phyloP scores from a whole-genome alignment of 2,888 invertebrate species.

The Peribatodes rhomboidaria region DNA sequence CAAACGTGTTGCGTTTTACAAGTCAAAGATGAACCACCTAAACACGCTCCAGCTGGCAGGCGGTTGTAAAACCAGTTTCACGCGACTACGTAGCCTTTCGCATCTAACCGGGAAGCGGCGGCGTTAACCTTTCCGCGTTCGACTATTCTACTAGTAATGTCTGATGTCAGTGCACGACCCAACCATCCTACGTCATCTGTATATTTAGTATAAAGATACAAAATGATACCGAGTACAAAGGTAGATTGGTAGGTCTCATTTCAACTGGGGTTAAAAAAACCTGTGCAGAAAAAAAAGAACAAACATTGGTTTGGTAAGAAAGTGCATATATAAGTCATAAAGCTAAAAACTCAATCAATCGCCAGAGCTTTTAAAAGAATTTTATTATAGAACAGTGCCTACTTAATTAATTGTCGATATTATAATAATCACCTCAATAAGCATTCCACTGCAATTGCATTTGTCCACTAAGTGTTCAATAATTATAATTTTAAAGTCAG shows the following conservation, averaged over 20 bases:
- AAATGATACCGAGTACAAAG: too few species aligned
- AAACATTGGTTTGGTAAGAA: background rate
- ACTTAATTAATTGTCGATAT: too few species aligned
- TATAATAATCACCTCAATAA: too few species aligned
- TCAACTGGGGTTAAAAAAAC: background rate
- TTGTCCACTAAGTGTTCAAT: too few species aligned
- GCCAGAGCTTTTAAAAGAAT: too few species aligned
- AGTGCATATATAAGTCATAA: too few species aligned
- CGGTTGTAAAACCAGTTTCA: conserved; percentile 30
- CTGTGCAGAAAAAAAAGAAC: background rate
- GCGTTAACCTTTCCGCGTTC: conserved; percentile 35
- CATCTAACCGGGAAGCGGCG: conserved; percentile 31
- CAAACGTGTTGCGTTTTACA: conserved; percentile 9
- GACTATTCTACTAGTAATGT: background rate
- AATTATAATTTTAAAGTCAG: too few species aligned
- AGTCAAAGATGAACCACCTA: conserved; percentile 27
- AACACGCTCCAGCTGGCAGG: conserved; percentile 14
- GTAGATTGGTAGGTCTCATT: background rate
- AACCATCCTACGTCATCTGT: conserved; percentile 15
- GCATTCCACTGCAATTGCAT: too few species aligned
- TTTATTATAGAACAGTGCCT: too few species aligned
- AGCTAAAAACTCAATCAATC: too few species aligned
- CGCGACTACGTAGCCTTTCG: conserved; percentile 23
- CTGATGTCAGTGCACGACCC: conserved; percentile 30
- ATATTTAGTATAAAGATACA: conserved; percentile 1